Percentiles rank a stretch among this genome's conserved stretches.
These are phyloP conservation scores for Meriones unguiculatus DNA, from an alignment of 2,113 vertebrate species.

Conservation along the genomic window DNA sequence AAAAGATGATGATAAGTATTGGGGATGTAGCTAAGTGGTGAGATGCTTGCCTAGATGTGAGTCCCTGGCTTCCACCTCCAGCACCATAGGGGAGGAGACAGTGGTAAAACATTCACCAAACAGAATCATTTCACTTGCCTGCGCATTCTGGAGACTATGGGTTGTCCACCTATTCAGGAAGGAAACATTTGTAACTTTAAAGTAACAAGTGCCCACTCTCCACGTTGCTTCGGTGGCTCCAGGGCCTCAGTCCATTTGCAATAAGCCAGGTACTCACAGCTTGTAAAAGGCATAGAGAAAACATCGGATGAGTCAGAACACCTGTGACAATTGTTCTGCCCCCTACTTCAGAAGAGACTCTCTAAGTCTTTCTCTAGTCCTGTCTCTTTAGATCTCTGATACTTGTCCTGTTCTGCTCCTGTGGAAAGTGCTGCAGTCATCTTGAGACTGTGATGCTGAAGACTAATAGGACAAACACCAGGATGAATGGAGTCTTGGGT, in stretches of 20 bases:
- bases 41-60: not conserved
- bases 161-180: not conserved
- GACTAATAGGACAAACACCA: not conserved
- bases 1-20: not conserved
- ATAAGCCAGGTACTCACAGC: not conserved
- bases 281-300: not conserved
- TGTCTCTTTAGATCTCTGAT: not conserved
- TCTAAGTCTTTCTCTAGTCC: not conserved
- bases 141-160: not conserved
- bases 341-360: not conserved
- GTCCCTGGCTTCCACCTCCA: not conserved
- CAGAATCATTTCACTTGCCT: not conserved
- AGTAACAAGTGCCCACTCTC: not conserved
- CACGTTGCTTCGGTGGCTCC: not conserved
- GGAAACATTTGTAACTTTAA: not conserved
- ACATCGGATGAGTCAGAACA: not conserved
- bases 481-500: not conserved
- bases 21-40: not conserved
- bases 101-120: not conserved
- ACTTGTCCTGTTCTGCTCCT: not conserved
- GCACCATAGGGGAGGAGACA: not conserved
- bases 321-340: not conserved
- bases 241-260: not conserved
- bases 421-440: not conserved
- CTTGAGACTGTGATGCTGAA: not conserved